Evolutionary conservation across 2,113 vertebrate species (phyloP).

Genomic region (Apteryx owenii): DNA sequence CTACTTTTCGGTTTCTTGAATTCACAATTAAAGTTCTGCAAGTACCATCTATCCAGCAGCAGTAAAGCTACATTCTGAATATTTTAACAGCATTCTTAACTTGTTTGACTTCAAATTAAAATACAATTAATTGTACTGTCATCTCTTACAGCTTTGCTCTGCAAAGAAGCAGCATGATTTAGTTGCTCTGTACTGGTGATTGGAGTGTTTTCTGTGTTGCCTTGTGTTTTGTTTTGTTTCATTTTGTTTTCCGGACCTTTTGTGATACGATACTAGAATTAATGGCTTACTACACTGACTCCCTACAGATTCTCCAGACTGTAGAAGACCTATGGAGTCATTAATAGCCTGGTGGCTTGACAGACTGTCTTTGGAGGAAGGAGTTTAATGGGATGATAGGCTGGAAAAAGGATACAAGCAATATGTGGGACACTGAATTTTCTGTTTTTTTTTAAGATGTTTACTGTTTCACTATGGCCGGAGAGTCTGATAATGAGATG

Average conservation of each 20-base stretch:
- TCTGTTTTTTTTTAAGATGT: neutral
- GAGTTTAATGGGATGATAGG: neutral
- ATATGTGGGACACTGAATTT: neutral
- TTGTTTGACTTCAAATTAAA: neutral
- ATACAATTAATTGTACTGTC: neutral
- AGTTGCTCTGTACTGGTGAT: neutral
- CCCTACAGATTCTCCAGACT: neutral
- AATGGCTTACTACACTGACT: neutral
- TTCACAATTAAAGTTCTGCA: neutral
- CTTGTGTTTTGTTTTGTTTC: neutral
- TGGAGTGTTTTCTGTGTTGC: neutral
- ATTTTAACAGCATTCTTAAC: neutral
- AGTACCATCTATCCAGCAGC: too few species aligned
- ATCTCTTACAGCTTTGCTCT: fast-evolving
- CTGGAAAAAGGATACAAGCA: neutral
- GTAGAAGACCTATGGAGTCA: neutral
- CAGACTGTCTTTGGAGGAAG: neutral
- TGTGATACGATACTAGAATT: neutral
- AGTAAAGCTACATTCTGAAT: too few species aligned
- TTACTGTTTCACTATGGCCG: neutral
- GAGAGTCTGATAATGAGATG: neutral
- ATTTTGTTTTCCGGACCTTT: neutral
- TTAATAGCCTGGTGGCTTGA: neutral
- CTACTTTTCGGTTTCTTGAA: neutral
- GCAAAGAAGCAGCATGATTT: neutral